phyloP scores from a whole-genome alignment of 2,888 invertebrate genomes.

The Ormyrus thymus region DNA sequence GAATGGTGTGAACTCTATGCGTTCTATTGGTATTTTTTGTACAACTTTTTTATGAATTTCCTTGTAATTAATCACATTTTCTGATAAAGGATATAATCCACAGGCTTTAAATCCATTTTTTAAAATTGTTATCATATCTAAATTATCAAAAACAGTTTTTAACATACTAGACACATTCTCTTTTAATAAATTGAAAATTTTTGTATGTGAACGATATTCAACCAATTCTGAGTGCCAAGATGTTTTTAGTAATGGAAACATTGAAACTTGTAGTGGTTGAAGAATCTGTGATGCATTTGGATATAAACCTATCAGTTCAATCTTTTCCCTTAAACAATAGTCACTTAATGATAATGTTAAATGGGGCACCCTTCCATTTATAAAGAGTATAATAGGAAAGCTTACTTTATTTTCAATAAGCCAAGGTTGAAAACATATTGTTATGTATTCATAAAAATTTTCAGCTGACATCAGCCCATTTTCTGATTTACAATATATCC shows the following conservation, averaged over 20 bases:
- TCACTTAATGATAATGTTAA: slow-evolving; percentile 56
- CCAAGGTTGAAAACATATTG: slow-evolving; percentile 57
- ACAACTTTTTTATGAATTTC: slow-evolving; percentile 23
- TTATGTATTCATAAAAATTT: slow-evolving; percentile 60
- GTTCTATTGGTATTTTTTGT: slow-evolving; percentile 9
- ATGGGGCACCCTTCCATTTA: slow-evolving; percentile 60
- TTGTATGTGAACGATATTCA: background rate
- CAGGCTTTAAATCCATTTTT: slow-evolving; percentile 17
- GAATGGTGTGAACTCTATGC: slow-evolving; percentile 4
- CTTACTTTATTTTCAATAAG: slow-evolving; percentile 53
- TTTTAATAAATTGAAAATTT: slow-evolving; percentile 1
- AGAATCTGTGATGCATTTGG: slow-evolving; percentile 57
- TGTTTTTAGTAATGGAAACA: slow-evolving; percentile 56
- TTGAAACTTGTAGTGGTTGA: slow-evolving; percentile 57
- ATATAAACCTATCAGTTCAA: slow-evolving; percentile 57
- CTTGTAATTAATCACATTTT: slow-evolving; percentile 24
- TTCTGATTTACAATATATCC: slow-evolving; percentile 8
- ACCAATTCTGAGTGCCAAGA: slow-evolving; percentile 1
- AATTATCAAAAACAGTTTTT: slow-evolving; percentile 9
- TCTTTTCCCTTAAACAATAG: slow-evolving; percentile 57
- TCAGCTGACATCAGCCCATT: slow-evolving; percentile 17
- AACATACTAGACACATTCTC: slow-evolving; percentile 15
- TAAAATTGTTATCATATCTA: slow-evolving; percentile 1
- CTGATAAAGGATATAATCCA: slow-evolving; percentile 28
- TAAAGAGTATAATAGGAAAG: slow-evolving; percentile 59